Percentiles rank a stretch among this genome's conserved stretches.
Evolutionary conservation across 2,113 vertebrate genomes (phyloP).

Genomic region (Promerops cafer): DNA sequence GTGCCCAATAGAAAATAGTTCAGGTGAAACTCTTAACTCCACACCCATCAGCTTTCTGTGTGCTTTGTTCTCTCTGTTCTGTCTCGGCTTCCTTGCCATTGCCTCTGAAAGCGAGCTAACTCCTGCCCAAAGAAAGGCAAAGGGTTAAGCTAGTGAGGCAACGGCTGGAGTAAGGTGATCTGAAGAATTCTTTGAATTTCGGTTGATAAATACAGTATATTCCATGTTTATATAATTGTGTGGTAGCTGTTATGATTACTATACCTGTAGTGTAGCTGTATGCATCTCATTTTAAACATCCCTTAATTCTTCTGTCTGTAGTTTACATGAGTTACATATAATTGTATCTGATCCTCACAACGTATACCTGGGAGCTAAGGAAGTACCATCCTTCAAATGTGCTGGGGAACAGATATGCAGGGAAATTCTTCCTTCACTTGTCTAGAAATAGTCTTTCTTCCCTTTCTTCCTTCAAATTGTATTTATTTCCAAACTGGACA

Average conservation of each 20-base stretch:
- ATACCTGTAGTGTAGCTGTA: neutral
- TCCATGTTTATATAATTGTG: neutral
- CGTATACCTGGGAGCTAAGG: neutral
- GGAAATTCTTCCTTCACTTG: neutral
- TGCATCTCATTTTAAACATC: neutral
- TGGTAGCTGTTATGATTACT: neutral
- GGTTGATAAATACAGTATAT: neutral
- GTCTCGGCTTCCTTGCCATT: neutral
- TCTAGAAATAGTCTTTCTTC: neutral
- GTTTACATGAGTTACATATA: neutral
- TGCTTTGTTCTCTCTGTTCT: neutral
- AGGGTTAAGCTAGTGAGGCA: neutral
- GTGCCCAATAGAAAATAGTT: neutral
- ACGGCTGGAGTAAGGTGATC: neutral
- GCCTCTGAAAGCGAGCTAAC: neutral
- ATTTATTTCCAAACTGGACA: neutral
- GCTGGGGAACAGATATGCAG: neutral
- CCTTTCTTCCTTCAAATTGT: neutral
- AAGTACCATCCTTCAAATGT: neutral
- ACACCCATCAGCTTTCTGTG: rapidly evolving
- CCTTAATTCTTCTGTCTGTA: neutral
- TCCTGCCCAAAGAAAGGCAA: neutral
- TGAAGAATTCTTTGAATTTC: neutral
- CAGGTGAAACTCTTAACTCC: neutral
- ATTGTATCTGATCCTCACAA: neutral